A percentile compares a stretch with the other conserved stretches of the same genome.
These are phyloP conservation scores for Barypeithes pellucidus DNA, from an alignment of 2,888 invertebrate genomes.

Conservation along the genomic window DNA sequence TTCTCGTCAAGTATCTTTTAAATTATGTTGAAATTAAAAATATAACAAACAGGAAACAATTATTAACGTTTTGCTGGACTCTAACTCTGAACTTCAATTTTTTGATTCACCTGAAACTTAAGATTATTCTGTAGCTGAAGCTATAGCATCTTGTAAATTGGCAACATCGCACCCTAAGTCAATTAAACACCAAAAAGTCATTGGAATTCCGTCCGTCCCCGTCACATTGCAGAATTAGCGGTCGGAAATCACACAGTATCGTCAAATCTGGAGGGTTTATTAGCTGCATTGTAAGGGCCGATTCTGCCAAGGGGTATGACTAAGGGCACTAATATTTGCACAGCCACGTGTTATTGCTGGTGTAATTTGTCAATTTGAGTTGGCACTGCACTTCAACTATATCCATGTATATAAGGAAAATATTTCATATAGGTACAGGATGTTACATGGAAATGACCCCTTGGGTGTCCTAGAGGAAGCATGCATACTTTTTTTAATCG, in stretches of 20 bases:
- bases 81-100: too few species aligned
- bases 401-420: too few species aligned
- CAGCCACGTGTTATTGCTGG: slow-evolving; percentile 50
- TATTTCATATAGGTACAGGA: too few species aligned
- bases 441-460: too few species aligned
- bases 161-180: slow-evolving; percentile 36
- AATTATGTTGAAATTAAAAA: too few species aligned
- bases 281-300: slow-evolving; percentile 46
- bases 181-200: slow-evolving; percentile 48
- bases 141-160: neutral
- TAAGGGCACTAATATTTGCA: slow-evolving; percentile 49
- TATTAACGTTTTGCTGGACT: too few species aligned
- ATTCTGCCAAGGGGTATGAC: slow-evolving; percentile 31
- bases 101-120: too few species aligned
- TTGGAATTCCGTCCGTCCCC: slow-evolving; percentile 44
- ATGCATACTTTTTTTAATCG: too few species aligned
- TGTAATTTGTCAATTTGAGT: slow-evolving; percentile 42
- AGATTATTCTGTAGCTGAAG: too few species aligned
- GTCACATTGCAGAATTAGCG: slow-evolving; percentile 52
- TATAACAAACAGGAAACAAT: too few species aligned
- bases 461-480: too few species aligned
- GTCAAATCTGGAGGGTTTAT: slow-evolving; percentile 44
- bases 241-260: slow-evolving; percentile 51
- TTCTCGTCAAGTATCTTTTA: too few species aligned
- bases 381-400: slow-evolving; percentile 20